Evolutionary conservation across 1,140 invertebrate genomes (phyloP), one percentile per base, ranked within the genome.

Genomic region (Drosophila varians): DNA sequence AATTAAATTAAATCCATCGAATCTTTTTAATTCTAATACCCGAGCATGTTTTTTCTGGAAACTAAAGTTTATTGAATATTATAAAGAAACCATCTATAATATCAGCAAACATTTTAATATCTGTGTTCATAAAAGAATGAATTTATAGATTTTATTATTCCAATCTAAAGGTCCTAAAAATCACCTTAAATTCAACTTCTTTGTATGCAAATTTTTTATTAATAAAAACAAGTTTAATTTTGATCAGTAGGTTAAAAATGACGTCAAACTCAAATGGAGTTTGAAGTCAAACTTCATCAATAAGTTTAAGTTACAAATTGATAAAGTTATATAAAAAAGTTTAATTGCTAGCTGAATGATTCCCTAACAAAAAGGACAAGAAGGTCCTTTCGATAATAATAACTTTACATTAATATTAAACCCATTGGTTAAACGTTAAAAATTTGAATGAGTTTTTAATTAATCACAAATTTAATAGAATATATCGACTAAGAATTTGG

Each of bases 401-500:
- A 31, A 6, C 6, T 12, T 5, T 21, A 19, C n/a, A n/a, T n/a
- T n/a, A 11, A 51, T 19, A 54, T 8, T 14, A 7, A 28, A 9
- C 11, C 25, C 11, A 19, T 45, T 55, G 3, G 4, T 5, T 18
- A 45, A 12, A 19, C 7, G 26, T 19, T 12, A 8, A 48, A n/a
- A 7, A 12, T 25, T 7, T 34, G n/a, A 57, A 49, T 49, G 18
- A 36, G 18, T 25, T 12, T n/a, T 12, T n/a, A 9, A 25, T 57
- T 3, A 4, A 3, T 1, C 34, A 11, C 2, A 16, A 40, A 40
- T n/a, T n/a, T n/a, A n/a, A n/a, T n/a, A n/a, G n/a, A 40, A 19
- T 18, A 8, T 52, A 34, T 61, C 38, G 40, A 57, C 43, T 38
- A 26, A n/a, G 31, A 28, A 45, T 25, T 0, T 34, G 11, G 1